A percentile compares a stretch with the other conserved stretches of the same genome.
Evolutionary conservation across 2,797 vertebrate genomes (phyloP).

Genomic region (Sciurus vulgaris): DNA sequence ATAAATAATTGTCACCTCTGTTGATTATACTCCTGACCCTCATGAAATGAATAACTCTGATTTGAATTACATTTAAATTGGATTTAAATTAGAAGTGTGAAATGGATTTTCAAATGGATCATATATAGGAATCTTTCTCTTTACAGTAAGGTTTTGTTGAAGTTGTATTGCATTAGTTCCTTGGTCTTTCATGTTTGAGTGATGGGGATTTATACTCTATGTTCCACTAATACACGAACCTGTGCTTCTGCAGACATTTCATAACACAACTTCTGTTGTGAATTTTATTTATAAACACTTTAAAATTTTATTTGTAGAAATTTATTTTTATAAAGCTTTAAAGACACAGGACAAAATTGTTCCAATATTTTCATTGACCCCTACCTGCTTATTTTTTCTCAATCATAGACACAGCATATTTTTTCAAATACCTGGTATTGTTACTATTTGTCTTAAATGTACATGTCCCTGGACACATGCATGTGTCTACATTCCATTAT

Average conservation of each 20-base stretch:
- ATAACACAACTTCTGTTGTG: not conserved
- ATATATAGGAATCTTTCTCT: conserved; percentile 40
- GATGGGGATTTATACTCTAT: rapidly evolving
- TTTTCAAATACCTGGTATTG: not conserved
- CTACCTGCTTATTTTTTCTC: not conserved
- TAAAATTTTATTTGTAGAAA: conserved; percentile 17
- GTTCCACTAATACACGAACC: not conserved
- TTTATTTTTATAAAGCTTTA: conserved; percentile 37
- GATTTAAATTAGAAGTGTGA: conserved; percentile 77
- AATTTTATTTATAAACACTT: not conserved
- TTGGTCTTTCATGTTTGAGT: conserved; percentile 60
- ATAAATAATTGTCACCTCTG: conserved; percentile 73
- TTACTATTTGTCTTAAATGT: conserved; percentile 5
- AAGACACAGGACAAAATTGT: not conserved
- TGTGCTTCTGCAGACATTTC: not conserved
- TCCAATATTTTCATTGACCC: not conserved
- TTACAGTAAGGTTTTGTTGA: conserved; percentile 20
- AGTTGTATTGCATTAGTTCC: conserved; percentile 25
- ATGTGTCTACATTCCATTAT: not conserved
- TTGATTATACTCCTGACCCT: conserved; percentile 77
- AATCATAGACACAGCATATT: not conserved
- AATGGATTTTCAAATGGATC: conserved; percentile 72
- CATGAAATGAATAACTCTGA: conserved; percentile 48
- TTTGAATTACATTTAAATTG: conserved; percentile 74
- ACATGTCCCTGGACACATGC: not conserved